phyloP scores from a whole-genome alignment of 2,113 vertebrate genomes.

The Myotis davidii region DNA sequence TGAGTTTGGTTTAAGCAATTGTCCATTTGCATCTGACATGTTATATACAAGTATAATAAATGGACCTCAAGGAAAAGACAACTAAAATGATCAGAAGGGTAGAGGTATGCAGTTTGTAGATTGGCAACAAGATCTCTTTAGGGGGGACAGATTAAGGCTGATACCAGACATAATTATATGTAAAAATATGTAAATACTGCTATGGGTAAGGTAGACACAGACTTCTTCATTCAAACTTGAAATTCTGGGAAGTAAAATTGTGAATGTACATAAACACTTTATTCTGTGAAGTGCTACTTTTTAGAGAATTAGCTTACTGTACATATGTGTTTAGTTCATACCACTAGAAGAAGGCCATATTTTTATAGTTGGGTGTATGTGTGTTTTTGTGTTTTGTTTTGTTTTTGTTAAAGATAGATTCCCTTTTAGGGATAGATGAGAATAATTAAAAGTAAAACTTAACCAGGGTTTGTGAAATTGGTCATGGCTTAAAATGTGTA shows the following conservation, averaged over 20 bases:
- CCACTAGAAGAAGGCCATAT: background rate
- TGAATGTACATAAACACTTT: background rate
- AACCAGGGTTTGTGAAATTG: conserved; percentile 50
- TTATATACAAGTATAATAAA: background rate
- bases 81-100: background rate
- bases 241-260: background rate
- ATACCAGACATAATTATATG: background rate
- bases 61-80: background rate
- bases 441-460: conserved; percentile 23
- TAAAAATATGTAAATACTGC: background rate
- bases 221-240: background rate
- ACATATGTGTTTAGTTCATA: background rate
- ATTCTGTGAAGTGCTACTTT: background rate
- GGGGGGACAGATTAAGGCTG: background rate
- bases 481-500: background rate
- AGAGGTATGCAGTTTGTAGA: background rate
- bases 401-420: background rate
- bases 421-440: background rate
- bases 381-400: background rate
- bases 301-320: background rate
- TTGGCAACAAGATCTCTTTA: background rate
- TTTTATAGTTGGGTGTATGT: background rate
- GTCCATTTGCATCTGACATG: background rate
- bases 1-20: background rate
- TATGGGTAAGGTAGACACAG: background rate